Conservation (phyloP, 92 coral and sea anemone species). For the Ricordea florida region DNA sequence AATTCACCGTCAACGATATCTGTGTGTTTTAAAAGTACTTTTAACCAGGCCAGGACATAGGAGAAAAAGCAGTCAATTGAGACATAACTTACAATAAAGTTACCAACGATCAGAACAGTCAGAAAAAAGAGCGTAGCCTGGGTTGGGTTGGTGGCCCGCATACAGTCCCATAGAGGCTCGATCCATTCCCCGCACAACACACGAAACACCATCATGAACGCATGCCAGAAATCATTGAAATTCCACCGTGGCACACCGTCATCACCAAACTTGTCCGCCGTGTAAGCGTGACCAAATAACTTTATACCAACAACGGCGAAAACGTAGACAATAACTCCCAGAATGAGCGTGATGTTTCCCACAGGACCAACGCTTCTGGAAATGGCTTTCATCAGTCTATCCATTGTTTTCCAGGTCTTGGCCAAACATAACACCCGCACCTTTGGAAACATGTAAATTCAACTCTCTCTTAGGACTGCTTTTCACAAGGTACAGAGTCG, state of each 20-base stretch:
- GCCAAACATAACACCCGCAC: constrained; percentile 78
- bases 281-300: constrained; percentile 79
- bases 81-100: constrained; percentile 70
- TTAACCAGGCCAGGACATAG: too few species aligned
- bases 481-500: too few species aligned
- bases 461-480: too few species aligned
- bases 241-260: constrained; percentile 86
- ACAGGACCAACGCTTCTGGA: constrained; percentile 82
- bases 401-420: constrained; percentile 87
- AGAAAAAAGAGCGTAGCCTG: constrained; percentile 69
- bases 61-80: too few species aligned
- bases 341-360: constrained; percentile 76
- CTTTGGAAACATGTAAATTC: constrained; percentile 30
- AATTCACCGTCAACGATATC: not conserved
- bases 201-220: constrained; percentile 86
- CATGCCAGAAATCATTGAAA: constrained; percentile 74
- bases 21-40: not conserved
- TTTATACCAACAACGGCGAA: constrained; percentile 85
- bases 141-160: constrained; percentile 70
- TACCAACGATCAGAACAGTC: constrained; percentile 76
- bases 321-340: constrained; percentile 70
- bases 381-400: constrained; percentile 72
- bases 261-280: constrained; percentile 69
- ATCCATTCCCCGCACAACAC: constrained; percentile 88
- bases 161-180: constrained; percentile 87